Conservation (phyloP, 1,140 invertebrate genomes). For the Chymomyza costata region DNA sequence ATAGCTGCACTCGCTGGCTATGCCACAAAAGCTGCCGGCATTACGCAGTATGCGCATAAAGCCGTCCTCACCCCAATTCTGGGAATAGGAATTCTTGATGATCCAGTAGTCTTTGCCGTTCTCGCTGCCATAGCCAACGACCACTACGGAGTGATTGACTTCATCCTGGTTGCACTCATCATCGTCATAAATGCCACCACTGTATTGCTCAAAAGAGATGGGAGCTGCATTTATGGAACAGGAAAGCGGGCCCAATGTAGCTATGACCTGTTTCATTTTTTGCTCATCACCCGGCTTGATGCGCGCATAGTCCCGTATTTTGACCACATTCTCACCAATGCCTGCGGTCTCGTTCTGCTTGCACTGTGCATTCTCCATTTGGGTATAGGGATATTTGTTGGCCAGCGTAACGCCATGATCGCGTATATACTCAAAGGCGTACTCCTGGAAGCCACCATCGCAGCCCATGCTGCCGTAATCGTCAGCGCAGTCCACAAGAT, state of each 20-base stretch:
- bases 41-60: slow-evolving; percentile 83
- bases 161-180: slow-evolving; percentile 75
- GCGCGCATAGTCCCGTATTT: slow-evolving; percentile 82
- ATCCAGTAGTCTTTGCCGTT: slow-evolving; percentile 84
- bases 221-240: slow-evolving; percentile 89
- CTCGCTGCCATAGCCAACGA: slow-evolving; percentile 79
- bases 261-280: slow-evolving; percentile 84
- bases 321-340: slow-evolving; percentile 79
- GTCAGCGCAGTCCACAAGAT: slow-evolving; percentile 81
- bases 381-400: slow-evolving; percentile 77
- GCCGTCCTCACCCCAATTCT: slow-evolving; percentile 83
- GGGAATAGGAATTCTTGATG: slow-evolving; percentile 86
- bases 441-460: slow-evolving; percentile 81
- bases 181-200: slow-evolving; percentile 80
- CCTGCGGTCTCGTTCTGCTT: slow-evolving; percentile 77
- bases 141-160: slow-evolving; percentile 78
- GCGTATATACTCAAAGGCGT: slow-evolving; percentile 81
- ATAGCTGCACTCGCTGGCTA: slow-evolving; percentile 75
- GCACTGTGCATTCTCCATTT: slow-evolving; percentile 77
- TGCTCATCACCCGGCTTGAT: slow-evolving; percentile 82
- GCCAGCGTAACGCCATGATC: slow-evolving; percentile 80
- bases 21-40: slow-evolving; percentile 82
- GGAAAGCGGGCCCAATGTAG: slow-evolving; percentile 86
- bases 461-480: slow-evolving; percentile 82
- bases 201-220: slow-evolving; percentile 88